A percentile compares a stretch with the other conserved stretches of the same genome.
These are phyloP conservation scores for Achatina immaculata DNA, from an alignment of 1,140 invertebrate species.

Conservation along the genomic window DNA sequence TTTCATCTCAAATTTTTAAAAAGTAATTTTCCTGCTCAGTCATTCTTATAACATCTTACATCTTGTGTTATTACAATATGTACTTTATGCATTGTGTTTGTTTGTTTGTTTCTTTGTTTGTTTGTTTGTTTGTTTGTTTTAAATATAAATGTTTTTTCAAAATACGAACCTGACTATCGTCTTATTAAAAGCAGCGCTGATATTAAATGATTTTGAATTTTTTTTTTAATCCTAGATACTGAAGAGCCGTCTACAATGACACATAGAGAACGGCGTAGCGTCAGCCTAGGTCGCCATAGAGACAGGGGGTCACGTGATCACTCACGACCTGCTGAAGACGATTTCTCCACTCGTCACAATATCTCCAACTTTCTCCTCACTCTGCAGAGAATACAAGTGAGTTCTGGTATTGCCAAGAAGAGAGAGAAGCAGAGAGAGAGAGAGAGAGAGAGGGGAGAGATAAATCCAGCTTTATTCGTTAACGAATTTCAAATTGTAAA, in stretches of 20 bases:
- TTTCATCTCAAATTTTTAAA: no score
- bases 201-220: neutral
- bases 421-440: no score
- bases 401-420: neutral
- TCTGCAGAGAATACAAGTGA: slow-evolving; percentile 30
- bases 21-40: no score
- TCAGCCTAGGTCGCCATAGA: slow-evolving; percentile 37
- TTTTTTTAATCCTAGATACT: neutral
- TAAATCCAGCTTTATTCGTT: neutral
- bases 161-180: no score
- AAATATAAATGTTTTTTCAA: no score
- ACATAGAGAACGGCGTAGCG: slow-evolving; percentile 27
- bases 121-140: no score
- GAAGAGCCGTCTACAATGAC: slow-evolving; percentile 2
- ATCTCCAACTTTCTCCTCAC: slow-evolving; percentile 38
- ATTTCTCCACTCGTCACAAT: slow-evolving; percentile 31
- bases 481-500: neutral
- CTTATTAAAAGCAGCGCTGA: no score
- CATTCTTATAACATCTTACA: no score
- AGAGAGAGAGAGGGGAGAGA: neutral
- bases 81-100: no score
- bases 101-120: no score
- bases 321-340: neutral
- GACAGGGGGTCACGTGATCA: slow-evolving; percentile 22
- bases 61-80: no score